Conservation (phyloP, 2,113 vertebrate species). For the Aspiorhynchus laticeps region DNA sequence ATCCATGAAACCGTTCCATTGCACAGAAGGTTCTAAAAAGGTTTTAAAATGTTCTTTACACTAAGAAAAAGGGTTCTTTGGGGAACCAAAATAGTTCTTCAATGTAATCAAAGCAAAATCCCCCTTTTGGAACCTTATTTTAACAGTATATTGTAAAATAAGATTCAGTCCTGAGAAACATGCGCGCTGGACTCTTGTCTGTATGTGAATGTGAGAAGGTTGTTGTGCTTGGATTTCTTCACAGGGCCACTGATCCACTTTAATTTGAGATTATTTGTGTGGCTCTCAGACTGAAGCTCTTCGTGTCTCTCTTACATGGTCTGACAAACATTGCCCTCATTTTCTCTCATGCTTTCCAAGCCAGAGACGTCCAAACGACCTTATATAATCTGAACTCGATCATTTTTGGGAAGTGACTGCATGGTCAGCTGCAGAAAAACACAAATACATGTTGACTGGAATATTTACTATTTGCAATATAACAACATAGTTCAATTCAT, state of each 20-base stretch:
- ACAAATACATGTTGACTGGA: background rate
- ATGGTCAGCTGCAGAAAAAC: background rate
- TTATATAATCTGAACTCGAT: constrained; percentile 8
- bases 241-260: constrained; percentile 64
- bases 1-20: background rate
- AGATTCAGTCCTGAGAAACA: background rate
- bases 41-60: no score
- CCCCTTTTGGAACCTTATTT: background rate
- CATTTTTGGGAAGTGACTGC: background rate
- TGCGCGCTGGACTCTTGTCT: background rate
- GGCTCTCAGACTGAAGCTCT: constrained; percentile 50
- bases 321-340: background rate
- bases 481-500: background rate
- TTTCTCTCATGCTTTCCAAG: background rate
- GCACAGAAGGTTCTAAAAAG: background rate
- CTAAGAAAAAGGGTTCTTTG: no score
- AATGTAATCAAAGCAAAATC: no score
- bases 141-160: background rate
- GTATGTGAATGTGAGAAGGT: background rate
- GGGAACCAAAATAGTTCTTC: no score
- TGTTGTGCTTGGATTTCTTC: constrained; percentile 64
- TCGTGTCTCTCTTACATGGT: constrained; percentile 37
- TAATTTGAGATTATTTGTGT: constrained; percentile 52
- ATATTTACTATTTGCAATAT: background rate
- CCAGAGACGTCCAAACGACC: background rate